Percentiles rank a stretch among this genome's conserved stretches.
phyloP scores from a whole-genome alignment of 2,888 invertebrate genomes.

The Noctua fimbriata region DNA sequence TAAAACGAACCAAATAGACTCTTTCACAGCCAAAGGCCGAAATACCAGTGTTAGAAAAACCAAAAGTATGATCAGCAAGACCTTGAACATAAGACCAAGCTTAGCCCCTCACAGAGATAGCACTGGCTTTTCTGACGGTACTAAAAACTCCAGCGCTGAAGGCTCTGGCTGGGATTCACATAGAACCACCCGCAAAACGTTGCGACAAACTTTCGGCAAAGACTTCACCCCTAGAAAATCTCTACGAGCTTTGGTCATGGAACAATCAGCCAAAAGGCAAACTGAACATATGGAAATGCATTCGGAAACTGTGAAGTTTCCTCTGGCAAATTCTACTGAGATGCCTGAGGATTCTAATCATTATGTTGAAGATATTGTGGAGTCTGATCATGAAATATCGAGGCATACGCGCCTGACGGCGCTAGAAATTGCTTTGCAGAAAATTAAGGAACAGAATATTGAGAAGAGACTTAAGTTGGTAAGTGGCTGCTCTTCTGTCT shows the following conservation, averaged over 20 bases:
- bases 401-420: conserved; percentile 72
- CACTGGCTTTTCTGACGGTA: conserved; percentile 74
- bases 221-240: conserved; percentile 85
- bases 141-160: conserved; percentile 80
- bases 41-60: conserved; percentile 77
- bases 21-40: conserved; percentile 72
- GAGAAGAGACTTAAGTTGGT: conserved; percentile 78
- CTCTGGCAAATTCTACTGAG: conserved; percentile 76
- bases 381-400: conserved; percentile 76
- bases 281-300: conserved; percentile 70
- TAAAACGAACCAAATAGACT: conserved; percentile 70
- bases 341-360: conserved; percentile 65
- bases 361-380: conserved; percentile 59
- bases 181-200: conserved; percentile 83
- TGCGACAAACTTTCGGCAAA: conserved; percentile 84
- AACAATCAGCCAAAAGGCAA: conserved; percentile 82
- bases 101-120: conserved; percentile 76
- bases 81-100: conserved; percentile 71
- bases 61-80: conserved; percentile 72
- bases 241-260: conserved; percentile 84
- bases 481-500: conserved; percentile 60
- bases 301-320: conserved; percentile 69
- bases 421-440: conserved; percentile 76
- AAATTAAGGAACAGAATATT: conserved; percentile 76
- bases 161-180: conserved; percentile 87